Conservation (phyloP, 2,888 invertebrate genomes). For the Gymnoscelis rufifasciata region DNA sequence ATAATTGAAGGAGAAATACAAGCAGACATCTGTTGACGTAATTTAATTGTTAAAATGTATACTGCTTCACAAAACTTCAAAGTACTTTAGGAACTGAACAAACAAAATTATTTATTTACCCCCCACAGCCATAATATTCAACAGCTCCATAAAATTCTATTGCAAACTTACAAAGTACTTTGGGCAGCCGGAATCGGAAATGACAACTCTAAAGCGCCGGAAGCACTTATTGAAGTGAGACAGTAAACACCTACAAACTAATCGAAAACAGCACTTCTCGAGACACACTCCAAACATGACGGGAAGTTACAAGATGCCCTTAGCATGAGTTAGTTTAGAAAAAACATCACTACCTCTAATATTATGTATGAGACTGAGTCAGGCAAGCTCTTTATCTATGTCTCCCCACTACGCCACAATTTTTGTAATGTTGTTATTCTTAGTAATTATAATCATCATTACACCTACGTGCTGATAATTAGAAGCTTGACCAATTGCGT, state of each 20-base stretch:
- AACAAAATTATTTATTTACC: background rate
- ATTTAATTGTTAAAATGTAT: too few species aligned
- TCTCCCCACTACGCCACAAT: too few species aligned
- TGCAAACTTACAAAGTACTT: background rate
- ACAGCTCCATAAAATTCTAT: background rate
- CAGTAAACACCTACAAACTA: conserved; percentile 18
- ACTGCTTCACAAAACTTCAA: too few species aligned
- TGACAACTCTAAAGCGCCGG: conserved; percentile 3
- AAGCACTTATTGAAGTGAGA: conserved; percentile 5
- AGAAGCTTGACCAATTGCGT: too few species aligned
- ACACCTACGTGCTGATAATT: too few species aligned
- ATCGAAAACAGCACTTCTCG: conserved; percentile 13
- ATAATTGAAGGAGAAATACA: too few species aligned
- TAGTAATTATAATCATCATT: too few species aligned
- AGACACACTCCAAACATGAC: conserved; percentile 3
- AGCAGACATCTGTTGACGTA: too few species aligned
- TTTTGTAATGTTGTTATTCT: too few species aligned
- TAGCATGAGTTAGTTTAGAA: too few species aligned
- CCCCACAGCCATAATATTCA: background rate
- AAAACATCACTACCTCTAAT: background rate
- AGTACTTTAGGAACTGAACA: background rate
- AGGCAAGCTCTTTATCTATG: background rate
- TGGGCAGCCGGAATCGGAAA: background rate
- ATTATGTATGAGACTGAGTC: background rate
- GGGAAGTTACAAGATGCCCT: conserved; percentile 5